Conservation (phyloP, 2,888 invertebrate genomes). For the Resseliella maxima region DNA sequence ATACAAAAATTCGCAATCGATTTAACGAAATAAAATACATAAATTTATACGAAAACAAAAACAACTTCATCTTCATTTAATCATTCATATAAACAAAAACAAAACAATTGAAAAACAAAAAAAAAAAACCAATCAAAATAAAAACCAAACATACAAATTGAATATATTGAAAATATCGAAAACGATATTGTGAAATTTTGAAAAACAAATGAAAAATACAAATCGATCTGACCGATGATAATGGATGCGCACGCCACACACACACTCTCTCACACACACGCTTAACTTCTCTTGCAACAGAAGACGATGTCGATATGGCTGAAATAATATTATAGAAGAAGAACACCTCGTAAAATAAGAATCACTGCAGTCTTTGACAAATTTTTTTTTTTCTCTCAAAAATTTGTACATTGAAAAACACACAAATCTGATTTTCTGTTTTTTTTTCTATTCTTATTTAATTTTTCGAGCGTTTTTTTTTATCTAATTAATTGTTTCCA, state of each 20-base stretch:
- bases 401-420: background rate
- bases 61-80: background rate
- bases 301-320: conserved; percentile 52
- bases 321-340: conserved; percentile 47
- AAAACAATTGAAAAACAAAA: background rate
- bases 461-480: too few species aligned
- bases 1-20: background rate
- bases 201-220: background rate
- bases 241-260: background rate
- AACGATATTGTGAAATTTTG: background rate
- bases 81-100: background rate
- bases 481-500: too few species aligned
- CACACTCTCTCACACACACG: too few species aligned
- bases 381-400: too few species aligned
- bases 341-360: conserved; percentile 7
- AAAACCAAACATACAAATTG: background rate
- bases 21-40: background rate
- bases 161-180: background rate
- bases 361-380: background rate
- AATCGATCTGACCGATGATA: background rate
- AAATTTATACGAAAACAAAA: background rate
- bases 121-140: background rate
- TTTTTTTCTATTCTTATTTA: too few species aligned
- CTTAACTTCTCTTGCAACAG: background rate
- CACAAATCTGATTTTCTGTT: background rate